phyloP scores from a whole-genome alignment of 2,113 vertebrate genomes.

The Cariama cristata region DNA sequence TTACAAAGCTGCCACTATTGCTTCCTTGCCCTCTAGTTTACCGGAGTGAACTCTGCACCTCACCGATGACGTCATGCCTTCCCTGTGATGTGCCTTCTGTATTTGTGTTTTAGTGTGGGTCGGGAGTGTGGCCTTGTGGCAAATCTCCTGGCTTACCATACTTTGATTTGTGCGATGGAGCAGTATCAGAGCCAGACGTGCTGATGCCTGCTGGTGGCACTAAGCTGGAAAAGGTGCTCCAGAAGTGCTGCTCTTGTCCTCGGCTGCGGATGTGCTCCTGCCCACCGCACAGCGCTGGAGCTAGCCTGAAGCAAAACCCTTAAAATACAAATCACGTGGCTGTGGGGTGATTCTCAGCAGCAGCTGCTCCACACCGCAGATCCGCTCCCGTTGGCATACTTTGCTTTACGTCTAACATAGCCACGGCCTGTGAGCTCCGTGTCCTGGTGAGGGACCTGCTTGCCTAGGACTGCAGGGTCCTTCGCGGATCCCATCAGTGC shows the following conservation, averaged over 20 bases:
- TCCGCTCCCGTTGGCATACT: not conserved
- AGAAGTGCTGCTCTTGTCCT: not conserved
- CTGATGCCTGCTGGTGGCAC: not conserved
- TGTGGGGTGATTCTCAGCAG: not conserved
- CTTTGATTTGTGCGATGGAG: not conserved
- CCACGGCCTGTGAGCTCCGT: accelerated
- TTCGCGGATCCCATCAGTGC: not conserved
- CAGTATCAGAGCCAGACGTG: accelerated
- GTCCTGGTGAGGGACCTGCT: not conserved
- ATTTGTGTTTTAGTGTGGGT: not conserved
- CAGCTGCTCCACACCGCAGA: not conserved
- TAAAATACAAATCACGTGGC: accelerated
- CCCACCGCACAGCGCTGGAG: accelerated
- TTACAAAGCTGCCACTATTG: not conserved
- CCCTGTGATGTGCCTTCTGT: accelerated
- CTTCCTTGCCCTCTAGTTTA: not conserved
- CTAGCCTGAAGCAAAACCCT: not conserved
- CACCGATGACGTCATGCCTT: accelerated
- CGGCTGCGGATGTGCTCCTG: not conserved
- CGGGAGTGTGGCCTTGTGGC: not conserved
- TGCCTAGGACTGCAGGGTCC: not conserved
- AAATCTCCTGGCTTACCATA: not conserved
- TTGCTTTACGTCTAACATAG: not conserved
- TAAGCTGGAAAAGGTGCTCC: accelerated
- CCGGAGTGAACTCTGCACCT: not conserved